phyloP scores from a whole-genome alignment of 2,113 vertebrate genomes.

The Nipponia nippon region DNA sequence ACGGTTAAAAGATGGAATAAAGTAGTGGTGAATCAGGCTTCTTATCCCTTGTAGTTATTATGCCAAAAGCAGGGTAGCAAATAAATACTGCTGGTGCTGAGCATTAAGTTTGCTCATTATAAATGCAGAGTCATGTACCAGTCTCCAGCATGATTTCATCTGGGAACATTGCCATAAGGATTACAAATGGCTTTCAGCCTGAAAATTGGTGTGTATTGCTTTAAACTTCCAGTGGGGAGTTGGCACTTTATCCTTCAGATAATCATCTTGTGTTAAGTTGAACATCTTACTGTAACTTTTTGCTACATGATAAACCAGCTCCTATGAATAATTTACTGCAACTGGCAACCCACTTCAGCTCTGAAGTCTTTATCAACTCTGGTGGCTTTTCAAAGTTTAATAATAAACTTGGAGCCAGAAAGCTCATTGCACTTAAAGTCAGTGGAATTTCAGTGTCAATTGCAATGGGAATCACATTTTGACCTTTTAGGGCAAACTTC shows the following conservation, averaged over 20 bases:
- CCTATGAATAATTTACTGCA: conserved; percentile 46
- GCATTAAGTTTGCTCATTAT: conserved; percentile 29
- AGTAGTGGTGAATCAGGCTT: not conserved
- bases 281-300: conserved; percentile 50
- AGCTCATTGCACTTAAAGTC: not conserved
- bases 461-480: not conserved
- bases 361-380: conserved; percentile 1
- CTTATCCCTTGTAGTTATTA: not conserved
- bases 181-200: conserved; percentile 51
- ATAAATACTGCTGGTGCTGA: conserved; percentile 1
- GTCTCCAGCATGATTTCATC: not conserved
- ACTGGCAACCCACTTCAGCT: not conserved
- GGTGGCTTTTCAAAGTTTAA: conserved; percentile 24
- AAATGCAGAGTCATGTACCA: conserved; percentile 30
- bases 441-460: not conserved
- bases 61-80: not conserved
- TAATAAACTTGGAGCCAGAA: not conserved
- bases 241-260: conserved; percentile 54
- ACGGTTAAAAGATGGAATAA: not conserved
- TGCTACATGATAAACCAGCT: conserved; percentile 37
- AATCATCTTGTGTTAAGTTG: conserved; percentile 46
- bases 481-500: not conserved
- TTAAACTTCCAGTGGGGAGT: conserved; percentile 43
- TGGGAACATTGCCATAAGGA: conserved; percentile 42
- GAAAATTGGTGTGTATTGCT: conserved; percentile 40